Evolutionary conservation across 1,140 invertebrate genomes (phyloP), one percentile per base, ranked within the genome.

Genomic region (Hyles euphorbiae): DNA sequence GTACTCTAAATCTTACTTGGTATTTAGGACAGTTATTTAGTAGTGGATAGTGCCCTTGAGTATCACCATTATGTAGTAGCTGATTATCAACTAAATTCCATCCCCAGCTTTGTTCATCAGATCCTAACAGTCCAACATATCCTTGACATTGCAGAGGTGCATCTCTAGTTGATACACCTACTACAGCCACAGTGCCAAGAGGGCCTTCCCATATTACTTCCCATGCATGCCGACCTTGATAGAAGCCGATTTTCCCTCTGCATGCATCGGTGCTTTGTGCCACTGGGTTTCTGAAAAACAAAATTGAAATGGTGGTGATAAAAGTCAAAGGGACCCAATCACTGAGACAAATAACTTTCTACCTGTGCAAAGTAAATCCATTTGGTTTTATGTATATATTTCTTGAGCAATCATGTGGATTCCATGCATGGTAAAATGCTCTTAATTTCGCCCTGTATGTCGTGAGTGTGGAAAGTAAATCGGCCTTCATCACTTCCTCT

Each of bases 171-270:
- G 98, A 96, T 69, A 99, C 95, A 40, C 98, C 97, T 72, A 99
- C 94, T 32, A 98, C 96, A 45, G 97, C 97, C 6, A 98, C 97
- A 10, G 97, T 98, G 1, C 97, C 98, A 43, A 99, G 88, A 1
- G 98, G 98, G 22, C 98, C 98, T 92, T 99, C 97, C 98, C 98
- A 99, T 81, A 98, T 97, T 0, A 99, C 95, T 90, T 99, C 98
- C 98, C 98, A 99, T 3, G 97, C 96, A 91, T 99, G 98, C 66
- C 98, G 92, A 5, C 98, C 98, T 78, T 94, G 93, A 65, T 93
- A 91, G 79, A 99, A 99, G 1, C 98, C 96, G 74, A 98, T 95
- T 92, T 98, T 99, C 9, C 96, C 96, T 80, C 98, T 92, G 56
- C 97, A 96, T 36, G 96, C 98, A 91, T 99, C 98, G 56, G 98